These are phyloP conservation scores for Cosmia pyralina DNA, from an alignment of 2,888 invertebrate genomes.

Conservation along the genomic window DNA sequence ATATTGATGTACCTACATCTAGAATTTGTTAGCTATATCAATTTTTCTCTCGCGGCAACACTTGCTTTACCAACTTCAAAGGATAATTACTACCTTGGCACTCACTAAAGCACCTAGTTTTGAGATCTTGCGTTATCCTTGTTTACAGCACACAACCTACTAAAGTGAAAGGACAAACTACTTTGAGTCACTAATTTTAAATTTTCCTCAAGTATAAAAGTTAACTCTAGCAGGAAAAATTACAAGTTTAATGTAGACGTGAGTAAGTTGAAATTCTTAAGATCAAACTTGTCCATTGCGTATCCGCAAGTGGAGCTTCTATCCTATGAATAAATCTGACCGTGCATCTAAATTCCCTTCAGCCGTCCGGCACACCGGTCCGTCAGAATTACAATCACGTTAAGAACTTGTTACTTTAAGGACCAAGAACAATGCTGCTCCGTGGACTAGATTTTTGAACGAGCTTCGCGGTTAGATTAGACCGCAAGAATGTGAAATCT, in stretches of 20 bases:
- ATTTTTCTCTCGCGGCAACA: background rate
- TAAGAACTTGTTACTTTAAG: background rate
- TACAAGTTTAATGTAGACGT: background rate
- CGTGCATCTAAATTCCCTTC: background rate
- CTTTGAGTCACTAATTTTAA: background rate
- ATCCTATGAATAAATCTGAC: background rate
- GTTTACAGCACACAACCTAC: too few relatives aligned
- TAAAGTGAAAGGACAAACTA: background rate
- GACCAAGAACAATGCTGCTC: background rate
- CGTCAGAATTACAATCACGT: slow-evolving; percentile 3
- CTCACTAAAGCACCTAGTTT: background rate
- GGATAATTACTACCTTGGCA: background rate
- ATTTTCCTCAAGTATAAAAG: slow-evolving; percentile 13
- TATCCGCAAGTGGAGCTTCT: background rate
- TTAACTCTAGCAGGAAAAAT: slow-evolving; percentile 3
- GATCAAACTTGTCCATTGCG: background rate
- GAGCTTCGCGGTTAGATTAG: background rate
- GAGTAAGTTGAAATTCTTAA: background rate
- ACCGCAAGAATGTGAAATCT: background rate
- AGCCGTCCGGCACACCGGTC: background rate
- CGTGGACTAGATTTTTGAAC: background rate
- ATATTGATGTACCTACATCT: background rate
- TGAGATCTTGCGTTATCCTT: background rate
- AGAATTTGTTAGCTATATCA: background rate
- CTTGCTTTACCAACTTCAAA: background rate